Conservation (phyloP, 2,113 vertebrate genomes). For the Poeciliopsis turrubarensis region DNA sequence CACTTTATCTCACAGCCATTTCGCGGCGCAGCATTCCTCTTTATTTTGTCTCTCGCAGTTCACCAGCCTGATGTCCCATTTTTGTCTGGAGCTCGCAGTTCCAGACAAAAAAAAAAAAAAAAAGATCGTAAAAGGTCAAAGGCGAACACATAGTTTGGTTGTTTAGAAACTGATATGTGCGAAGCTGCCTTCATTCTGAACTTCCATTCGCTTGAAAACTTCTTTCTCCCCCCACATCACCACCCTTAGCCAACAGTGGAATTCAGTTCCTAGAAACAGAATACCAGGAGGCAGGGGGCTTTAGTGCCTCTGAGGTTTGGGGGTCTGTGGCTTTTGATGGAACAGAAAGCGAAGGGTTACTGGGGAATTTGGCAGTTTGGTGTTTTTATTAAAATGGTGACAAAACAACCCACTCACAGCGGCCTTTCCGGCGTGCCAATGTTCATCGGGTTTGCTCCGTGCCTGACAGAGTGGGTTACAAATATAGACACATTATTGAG, state of each 20-base stretch:
- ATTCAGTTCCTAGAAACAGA: constrained; percentile 55
- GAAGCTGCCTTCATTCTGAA: constrained; percentile 19
- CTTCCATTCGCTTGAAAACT: not conserved
- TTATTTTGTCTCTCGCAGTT: not conserved
- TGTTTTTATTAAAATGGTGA: constrained; percentile 39
- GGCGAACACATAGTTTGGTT: constrained; percentile 19
- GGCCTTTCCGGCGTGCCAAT: not conserved
- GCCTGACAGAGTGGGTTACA: constrained; percentile 47
- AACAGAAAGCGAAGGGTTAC: constrained; percentile 37
- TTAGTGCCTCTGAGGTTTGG: constrained; percentile 1
- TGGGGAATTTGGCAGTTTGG: constrained; percentile 33
- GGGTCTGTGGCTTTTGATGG: constrained; percentile 12
- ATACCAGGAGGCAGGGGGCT: constrained; percentile 40
- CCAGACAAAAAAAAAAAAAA: not conserved
- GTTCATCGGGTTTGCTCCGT: constrained; percentile 45
- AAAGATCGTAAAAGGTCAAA: no score
- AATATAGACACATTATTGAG: constrained; percentile 42
- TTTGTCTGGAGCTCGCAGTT: not conserved
- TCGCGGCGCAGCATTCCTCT: not conserved
- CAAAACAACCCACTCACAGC: constrained; percentile 20
- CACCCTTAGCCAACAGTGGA: constrained; percentile 18
- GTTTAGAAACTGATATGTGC: constrained; percentile 15
- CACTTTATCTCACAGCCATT: constrained; percentile 15
- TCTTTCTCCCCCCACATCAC: not conserved
- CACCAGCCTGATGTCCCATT: not conserved